Conservation (phyloP, 1,140 invertebrate species). For the Apis cerana region DNA sequence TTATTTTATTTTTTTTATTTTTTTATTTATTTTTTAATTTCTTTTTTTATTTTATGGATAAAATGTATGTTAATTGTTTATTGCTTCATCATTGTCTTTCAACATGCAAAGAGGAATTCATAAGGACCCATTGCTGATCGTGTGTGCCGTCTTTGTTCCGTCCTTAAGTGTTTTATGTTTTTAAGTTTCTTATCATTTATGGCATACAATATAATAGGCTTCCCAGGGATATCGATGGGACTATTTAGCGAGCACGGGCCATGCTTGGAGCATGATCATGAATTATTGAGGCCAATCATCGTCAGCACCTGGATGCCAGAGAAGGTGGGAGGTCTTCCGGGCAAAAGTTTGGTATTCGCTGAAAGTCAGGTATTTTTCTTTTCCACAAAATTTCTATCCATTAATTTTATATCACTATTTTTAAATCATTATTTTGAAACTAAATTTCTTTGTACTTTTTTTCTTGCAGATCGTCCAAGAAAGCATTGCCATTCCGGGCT, state of each 20-base stretch:
- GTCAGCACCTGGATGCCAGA: constrained; percentile 93
- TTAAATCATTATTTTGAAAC: too few relatives aligned
- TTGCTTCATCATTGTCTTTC: not conserved
- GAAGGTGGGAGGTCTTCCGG: constrained; percentile 90
- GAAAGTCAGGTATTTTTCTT: constrained; percentile 88
- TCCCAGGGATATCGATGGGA: constrained; percentile 84
- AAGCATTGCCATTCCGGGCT: constrained; percentile 95
- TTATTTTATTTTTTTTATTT: constrained; percentile 14
- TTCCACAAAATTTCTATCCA: not conserved
- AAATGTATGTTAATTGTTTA: not conserved
- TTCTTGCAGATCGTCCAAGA: constrained; percentile 94
- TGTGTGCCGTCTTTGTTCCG: constrained; percentile 71
- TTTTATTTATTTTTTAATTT: not conserved
- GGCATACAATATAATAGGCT: constrained; percentile 77
- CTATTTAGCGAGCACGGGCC: constrained; percentile 83
- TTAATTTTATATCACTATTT: not conserved
- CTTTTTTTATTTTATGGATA: not conserved
- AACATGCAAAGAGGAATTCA: not conserved
- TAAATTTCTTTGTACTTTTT: not conserved
- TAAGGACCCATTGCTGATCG: constrained; percentile 24
- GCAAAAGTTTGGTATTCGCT: constrained; percentile 91
- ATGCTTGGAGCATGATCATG: constrained; percentile 93
- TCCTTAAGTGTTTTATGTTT: constrained; percentile 69
- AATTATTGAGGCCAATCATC: constrained; percentile 89
- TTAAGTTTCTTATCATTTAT: constrained; percentile 70